Evolutionary conservation across 2,113 vertebrate species (phyloP).

Genomic region (Hassar affinis): DNA sequence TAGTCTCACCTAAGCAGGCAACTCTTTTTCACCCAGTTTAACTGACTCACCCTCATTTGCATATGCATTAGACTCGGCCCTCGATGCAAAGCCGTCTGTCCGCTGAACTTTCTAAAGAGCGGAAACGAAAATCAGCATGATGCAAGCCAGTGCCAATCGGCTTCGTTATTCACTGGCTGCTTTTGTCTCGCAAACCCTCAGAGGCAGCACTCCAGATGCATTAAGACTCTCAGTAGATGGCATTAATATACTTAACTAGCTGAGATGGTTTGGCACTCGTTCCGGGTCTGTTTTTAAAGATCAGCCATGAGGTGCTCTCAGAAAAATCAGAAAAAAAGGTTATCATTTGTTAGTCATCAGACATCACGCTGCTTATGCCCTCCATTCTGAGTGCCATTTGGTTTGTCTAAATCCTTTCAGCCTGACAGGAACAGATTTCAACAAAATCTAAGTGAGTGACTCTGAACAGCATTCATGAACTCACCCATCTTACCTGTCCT

Average conservation of each 20-base stretch:
- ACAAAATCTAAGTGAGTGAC: neutral
- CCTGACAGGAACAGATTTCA: neutral
- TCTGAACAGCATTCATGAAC: neutral
- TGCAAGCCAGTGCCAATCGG: constrained; percentile 45
- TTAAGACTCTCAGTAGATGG: constrained; percentile 36
- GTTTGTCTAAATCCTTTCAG: neutral
- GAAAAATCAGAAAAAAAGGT: neutral
- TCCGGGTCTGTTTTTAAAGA: neutral
- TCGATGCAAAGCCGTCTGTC: constrained; percentile 39
- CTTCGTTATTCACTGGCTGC: constrained; percentile 51
- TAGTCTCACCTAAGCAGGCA: neutral
- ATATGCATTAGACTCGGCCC: constrained; percentile 26
- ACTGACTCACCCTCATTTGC: constrained; percentile 40
- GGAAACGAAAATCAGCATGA: constrained; percentile 37
- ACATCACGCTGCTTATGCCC: neutral
- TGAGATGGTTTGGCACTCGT: constrained; percentile 1
- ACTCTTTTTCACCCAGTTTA: constrained; percentile 2
- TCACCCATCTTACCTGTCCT: too few relatives aligned
- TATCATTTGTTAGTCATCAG: neutral
- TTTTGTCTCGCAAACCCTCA: constrained; percentile 49
- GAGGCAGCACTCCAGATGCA: constrained; percentile 36
- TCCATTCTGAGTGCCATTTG: neutral
- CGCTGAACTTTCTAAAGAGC: constrained; percentile 39
- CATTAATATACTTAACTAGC: constrained; percentile 52
- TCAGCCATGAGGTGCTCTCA: neutral